These are phyloP conservation scores for Agelas oroides DNA, from an alignment of 37 sponge, comb jelly and placozoan species.

Conservation along the genomic window DNA sequence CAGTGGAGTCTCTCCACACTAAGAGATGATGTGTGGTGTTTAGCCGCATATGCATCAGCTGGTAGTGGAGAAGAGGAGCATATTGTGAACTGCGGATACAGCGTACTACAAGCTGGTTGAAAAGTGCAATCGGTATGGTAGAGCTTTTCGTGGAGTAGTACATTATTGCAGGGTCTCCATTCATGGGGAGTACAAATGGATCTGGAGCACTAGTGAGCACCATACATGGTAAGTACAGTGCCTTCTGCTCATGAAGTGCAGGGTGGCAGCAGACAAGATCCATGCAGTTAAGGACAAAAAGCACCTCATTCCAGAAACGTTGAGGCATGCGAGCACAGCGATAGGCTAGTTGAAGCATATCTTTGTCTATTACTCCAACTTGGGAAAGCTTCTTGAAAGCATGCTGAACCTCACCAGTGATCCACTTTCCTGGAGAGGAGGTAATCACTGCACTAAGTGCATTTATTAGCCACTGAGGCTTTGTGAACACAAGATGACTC, in stretches of 20 bases:
- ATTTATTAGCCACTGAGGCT: constrained; percentile 69
- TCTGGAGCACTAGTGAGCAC: constrained; percentile 36
- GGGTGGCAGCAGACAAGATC: constrained; percentile 70
- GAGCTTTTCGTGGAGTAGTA: constrained; percentile 3
- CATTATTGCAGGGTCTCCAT: constrained; percentile 22
- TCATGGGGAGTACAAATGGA: constrained; percentile 14
- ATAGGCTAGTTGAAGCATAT: constrained; percentile 52
- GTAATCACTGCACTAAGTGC: constrained; percentile 53
- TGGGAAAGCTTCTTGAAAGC: constrained; percentile 36
- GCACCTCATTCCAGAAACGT: constrained; percentile 59
- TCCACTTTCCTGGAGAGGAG: constrained; percentile 35
- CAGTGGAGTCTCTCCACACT: constrained; percentile 33
- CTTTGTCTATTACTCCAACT: constrained; percentile 37
- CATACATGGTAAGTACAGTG: constrained; percentile 50
- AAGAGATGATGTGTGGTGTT: constrained; percentile 54
- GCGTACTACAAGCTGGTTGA: constrained; percentile 60
- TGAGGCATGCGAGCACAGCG: constrained; percentile 51
- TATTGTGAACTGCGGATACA: constrained; percentile 50
- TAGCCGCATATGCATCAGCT: constrained; percentile 52
- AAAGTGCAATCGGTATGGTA: constrained; percentile 51
- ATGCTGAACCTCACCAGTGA: constrained; percentile 51
- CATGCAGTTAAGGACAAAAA: constrained; percentile 66
- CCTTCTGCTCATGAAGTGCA: constrained; percentile 28
- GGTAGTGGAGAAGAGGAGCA: constrained; percentile 32
- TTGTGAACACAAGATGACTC: constrained; percentile 42